Base-by-base conservation (phyloP, 1,140 invertebrate genomes). In the Drosophila kurseongensis region DNA sequence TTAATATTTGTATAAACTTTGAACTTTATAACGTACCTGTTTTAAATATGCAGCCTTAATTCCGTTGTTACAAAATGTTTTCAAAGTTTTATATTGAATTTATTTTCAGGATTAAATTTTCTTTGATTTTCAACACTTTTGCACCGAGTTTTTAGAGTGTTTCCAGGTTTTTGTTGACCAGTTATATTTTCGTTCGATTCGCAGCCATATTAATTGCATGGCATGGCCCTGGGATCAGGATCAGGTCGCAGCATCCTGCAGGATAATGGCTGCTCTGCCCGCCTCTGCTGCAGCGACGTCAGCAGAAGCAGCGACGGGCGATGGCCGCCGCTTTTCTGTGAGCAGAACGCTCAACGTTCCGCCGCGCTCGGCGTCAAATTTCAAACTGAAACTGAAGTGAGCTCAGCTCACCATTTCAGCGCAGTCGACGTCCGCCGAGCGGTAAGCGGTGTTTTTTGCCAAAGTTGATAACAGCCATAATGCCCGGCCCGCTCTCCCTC, bases 281-380 rank as follows among this genome's bases (percentile, higher is more conserved):
- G 48, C 47, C 23, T 18, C 40, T 59, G 71, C 58, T 55, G 63
- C 59, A 14, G 75, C 74, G 66, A 45, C 42, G 65, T 29, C 57
- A 48, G 67, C 67, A 42, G 44, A 29, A 71, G 38, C 44, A 48
- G 45, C 66, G 41, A 27, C 51, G 27, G 73, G 44, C 61, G 40
- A 75, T 78, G 83, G 84, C 79, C 83, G 69, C 71, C 59, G n/a
- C n/a, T 66, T 54, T 48, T 76, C 73, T 65, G 69, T 48, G 32
- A 66, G 60, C 36, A 44, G 61, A 41, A 50, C 63, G 76, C 68
- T 60, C 41, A 55, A 69, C 77, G 83, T 79, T 77, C 84, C 88
- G 80, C 77, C 82, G 71, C 79, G 84, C 67, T 88, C 83, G 84
- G 84, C 84, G 74, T 88, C 84, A 84, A 88, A 88, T 88, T 89